phyloP scores from a whole-genome alignment of 2,888 invertebrate species.

The Scaeva pyrastri region DNA sequence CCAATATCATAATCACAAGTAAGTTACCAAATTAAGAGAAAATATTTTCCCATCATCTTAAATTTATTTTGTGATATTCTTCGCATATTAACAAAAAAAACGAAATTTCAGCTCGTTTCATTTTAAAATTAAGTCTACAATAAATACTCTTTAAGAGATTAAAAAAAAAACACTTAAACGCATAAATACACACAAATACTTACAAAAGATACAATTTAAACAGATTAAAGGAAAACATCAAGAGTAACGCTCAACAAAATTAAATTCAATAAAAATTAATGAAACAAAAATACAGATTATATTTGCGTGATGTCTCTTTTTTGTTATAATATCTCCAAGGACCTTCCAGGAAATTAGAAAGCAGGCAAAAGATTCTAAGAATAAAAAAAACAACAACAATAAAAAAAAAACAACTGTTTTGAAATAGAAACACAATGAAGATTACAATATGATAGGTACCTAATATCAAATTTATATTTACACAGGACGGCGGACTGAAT shows the following conservation, averaged over 20 bases:
- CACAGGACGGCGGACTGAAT: background rate
- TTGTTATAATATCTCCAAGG: background rate
- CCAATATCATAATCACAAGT: too few species aligned
- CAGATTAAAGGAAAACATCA: background rate
- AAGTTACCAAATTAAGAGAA: too few species aligned
- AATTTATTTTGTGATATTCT: background rate
- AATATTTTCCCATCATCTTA: too few species aligned
- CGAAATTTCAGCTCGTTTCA: background rate
- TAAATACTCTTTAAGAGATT: background rate
- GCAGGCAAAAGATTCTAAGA: background rate
- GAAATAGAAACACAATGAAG: background rate
- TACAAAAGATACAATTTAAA: background rate
- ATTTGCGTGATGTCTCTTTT: background rate
- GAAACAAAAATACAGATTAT: conserved; percentile 30
- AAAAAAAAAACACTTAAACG: background rate
- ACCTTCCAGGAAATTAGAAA: background rate
- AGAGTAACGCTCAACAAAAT: conserved; percentile 4
- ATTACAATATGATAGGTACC: conserved; percentile 14
- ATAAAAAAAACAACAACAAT: background rate
- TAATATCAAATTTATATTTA: conserved; percentile 46
- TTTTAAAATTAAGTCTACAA: background rate
- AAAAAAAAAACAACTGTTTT: background rate
- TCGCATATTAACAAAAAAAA: background rate
- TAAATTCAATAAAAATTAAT: conserved; percentile 31
- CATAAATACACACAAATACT: background rate